Conservation (phyloP, 2,888 invertebrate genomes). For the Erebia palarica region DNA sequence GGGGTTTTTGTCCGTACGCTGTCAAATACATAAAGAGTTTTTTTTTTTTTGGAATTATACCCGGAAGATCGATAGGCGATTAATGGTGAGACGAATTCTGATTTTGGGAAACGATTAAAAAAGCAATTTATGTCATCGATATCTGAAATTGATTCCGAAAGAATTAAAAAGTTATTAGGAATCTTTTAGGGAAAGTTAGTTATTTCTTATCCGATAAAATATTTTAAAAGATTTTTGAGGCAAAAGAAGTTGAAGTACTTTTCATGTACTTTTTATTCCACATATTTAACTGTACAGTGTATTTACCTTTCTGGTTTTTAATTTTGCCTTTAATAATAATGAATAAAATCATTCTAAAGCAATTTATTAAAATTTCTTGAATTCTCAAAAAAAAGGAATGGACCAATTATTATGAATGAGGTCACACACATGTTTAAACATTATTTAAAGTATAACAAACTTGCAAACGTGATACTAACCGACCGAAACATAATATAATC, state of each 20-base stretch:
- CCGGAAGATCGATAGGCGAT: slow-evolving; percentile 53
- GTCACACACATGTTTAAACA: no score
- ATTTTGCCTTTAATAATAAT: background rate
- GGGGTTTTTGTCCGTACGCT: slow-evolving; percentile 53
- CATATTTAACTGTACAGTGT: background rate
- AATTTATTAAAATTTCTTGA: background rate
- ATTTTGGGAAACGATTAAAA: slow-evolving; percentile 32
- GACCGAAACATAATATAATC: background rate
- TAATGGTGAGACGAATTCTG: slow-evolving; percentile 41
- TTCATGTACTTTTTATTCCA: background rate
- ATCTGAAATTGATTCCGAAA: slow-evolving; percentile 18
- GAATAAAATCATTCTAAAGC: background rate
- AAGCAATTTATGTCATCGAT: slow-evolving; percentile 28
- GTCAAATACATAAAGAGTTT: slow-evolving; percentile 74
- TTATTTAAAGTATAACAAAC: background rate
- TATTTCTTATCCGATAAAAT: background rate
- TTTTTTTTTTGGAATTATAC: slow-evolving; percentile 53
- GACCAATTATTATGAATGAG: background rate
- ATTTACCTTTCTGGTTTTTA: background rate
- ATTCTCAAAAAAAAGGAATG: background rate
- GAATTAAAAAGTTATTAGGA: background rate
- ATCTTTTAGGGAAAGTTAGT: background rate
- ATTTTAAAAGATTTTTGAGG: background rate
- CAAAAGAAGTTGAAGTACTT: background rate
- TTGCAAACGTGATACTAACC: background rate